phyloP scores from a whole-genome alignment of 2,797 vertebrate species.

The Anguilla megastoma region DNA sequence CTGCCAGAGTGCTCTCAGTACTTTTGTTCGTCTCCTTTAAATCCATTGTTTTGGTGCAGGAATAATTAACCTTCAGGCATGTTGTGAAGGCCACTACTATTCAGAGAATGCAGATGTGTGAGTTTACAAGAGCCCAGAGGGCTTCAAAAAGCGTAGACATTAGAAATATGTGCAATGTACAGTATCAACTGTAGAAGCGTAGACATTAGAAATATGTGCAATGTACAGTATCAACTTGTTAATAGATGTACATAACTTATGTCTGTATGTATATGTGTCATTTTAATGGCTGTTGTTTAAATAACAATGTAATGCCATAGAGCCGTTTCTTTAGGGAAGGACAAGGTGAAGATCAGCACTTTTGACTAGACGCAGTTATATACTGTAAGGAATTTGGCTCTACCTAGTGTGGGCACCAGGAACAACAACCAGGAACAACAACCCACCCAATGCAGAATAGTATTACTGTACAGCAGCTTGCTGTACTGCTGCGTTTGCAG shows the following conservation, averaged over 20 bases:
- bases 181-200: conserved; percentile 29
- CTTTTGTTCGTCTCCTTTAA: conserved; percentile 20
- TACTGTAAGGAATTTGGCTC: conserved; percentile 33
- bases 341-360: conserved; percentile 52
- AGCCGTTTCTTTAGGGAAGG: conserved; percentile 37
- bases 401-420: conserved; percentile 1
- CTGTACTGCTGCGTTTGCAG: background rate
- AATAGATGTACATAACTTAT: conserved; percentile 38
- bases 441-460: conserved; percentile 21
- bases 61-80: conserved; percentile 46
- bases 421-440: conserved; percentile 39
- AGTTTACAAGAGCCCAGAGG: conserved; percentile 39
- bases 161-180: conserved; percentile 41
- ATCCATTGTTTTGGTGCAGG: background rate
- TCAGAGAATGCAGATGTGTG: conserved; percentile 32
- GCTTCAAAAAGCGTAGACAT: conserved; percentile 12
- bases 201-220: conserved; percentile 35
- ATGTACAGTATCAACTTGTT: conserved; percentile 38
- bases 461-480: background rate
- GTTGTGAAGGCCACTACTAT: conserved; percentile 49
- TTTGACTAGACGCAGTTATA: conserved; percentile 39
- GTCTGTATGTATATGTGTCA: conserved; percentile 13
- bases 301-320: conserved; percentile 35
- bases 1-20: conserved; percentile 58
- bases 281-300: conserved; percentile 44